phyloP scores from a whole-genome alignment of 2,113 vertebrate species.

The Tenebrosternarchus preto region DNA sequence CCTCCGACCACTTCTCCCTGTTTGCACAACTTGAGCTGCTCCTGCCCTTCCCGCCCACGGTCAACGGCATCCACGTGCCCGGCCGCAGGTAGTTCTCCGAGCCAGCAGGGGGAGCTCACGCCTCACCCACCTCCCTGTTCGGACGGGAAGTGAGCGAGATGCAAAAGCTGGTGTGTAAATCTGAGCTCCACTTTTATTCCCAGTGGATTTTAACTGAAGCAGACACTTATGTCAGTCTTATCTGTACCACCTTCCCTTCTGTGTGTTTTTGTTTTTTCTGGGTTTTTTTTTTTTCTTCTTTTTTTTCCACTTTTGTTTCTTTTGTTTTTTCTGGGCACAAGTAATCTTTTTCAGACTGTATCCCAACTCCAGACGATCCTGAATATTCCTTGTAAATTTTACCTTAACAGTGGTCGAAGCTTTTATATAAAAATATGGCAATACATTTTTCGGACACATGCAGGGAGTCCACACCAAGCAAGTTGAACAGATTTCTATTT shows the following conservation, averaged over 20 bases:
- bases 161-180: conserved; percentile 54
- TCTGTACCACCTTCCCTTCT: conserved; percentile 41
- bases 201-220: conserved; percentile 57
- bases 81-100: conserved; percentile 95
- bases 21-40: conserved; percentile 98
- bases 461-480: conserved; percentile 53
- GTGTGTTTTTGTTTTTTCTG: too few species aligned
- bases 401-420: conserved; percentile 38
- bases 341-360: conserved; percentile 43
- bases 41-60: conserved; percentile 87
- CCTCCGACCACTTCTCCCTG: conserved; percentile 98
- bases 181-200: conserved; percentile 75
- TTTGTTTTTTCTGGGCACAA: conserved; percentile 45
- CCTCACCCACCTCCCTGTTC: conserved; percentile 62
- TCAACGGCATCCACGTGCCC: conserved; percentile 94
- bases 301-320: not conserved
- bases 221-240: conserved; percentile 52
- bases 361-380: conserved; percentile 42
- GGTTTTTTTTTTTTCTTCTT: not conserved
- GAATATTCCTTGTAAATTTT: conserved; percentile 54
- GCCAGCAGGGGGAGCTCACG: conserved; percentile 77
- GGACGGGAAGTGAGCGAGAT: conserved; percentile 32
- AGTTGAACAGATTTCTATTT: conserved; percentile 48
- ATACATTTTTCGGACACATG: conserved; percentile 53
- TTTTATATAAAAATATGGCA: conserved; percentile 56